Evolutionary conservation across 2,797 vertebrate species (phyloP).

Genomic region (Cynopterus sphinx): DNA sequence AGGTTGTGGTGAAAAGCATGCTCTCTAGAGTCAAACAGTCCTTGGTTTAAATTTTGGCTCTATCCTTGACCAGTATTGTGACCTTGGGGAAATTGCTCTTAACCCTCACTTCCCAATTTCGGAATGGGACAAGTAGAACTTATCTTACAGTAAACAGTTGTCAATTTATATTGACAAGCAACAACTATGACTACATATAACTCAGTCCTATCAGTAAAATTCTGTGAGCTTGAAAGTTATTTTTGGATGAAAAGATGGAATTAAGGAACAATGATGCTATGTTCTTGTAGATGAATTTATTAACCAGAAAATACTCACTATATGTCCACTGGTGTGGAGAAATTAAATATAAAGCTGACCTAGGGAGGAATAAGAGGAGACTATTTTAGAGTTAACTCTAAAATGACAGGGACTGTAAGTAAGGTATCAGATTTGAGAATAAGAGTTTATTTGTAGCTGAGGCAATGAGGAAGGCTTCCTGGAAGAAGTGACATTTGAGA

Average conservation of each 20-base stretch:
- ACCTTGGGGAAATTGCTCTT: background rate
- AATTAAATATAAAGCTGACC: background rate
- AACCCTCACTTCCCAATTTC: background rate
- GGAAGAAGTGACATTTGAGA: background rate
- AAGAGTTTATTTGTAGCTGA: background rate
- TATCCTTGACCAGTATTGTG: background rate
- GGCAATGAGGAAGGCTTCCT: background rate
- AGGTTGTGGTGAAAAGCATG: background rate
- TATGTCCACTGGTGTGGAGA: background rate
- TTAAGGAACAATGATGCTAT: background rate
- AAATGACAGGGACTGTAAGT: background rate
- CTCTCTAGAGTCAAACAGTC: background rate
- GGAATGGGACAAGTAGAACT: background rate
- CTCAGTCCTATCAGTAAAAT: background rate
- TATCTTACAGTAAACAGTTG: background rate
- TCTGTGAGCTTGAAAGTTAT: background rate
- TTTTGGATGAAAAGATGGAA: constrained; percentile 2
- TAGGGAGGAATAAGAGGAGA: background rate
- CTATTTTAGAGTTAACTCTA: background rate
- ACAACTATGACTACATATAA: background rate
- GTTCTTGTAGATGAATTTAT: background rate
- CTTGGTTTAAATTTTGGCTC: background rate
- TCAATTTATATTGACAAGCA: background rate
- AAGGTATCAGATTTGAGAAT: background rate
- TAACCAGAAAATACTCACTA: background rate